Evolutionary conservation across 2,797 vertebrate genomes (phyloP).

Genomic region (Pangasius larnaudii): DNA sequence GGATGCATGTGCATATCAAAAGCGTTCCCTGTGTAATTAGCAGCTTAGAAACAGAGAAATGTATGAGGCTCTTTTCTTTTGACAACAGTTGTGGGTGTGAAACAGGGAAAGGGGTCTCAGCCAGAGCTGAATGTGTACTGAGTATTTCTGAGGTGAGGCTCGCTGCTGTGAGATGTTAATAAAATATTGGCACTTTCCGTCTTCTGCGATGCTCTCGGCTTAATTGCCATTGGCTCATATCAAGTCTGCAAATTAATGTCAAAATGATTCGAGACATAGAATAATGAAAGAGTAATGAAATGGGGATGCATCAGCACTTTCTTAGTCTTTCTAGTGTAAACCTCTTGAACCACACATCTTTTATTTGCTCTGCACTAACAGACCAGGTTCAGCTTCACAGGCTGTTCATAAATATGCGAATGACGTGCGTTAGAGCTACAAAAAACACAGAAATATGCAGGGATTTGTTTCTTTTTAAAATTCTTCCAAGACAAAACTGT

Average conservation of each 20-base stretch:
- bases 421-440: not conserved
- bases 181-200: slow-evolving; percentile 27
- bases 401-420: not conserved
- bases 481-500: not conserved
- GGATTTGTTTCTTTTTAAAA: not conserved
- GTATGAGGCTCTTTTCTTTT: slow-evolving; percentile 7
- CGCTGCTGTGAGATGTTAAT: slow-evolving; percentile 14
- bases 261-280: not conserved
- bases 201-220: slow-evolving; percentile 28
- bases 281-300: not conserved
- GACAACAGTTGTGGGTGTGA: slow-evolving; percentile 43
- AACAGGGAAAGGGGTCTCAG: not conserved
- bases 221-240: slow-evolving; percentile 13
- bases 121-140: not conserved
- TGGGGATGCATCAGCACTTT: not conserved
- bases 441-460: not conserved
- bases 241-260: slow-evolving; percentile 24
- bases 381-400: not conserved
- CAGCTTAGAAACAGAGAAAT: slow-evolving; percentile 41
- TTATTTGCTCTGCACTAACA: not conserved
- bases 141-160: not conserved
- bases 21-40: slow-evolving; percentile 47
- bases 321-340: not conserved
- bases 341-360: not conserved
- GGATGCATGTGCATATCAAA: slow-evolving; percentile 40